Conservation (phyloP, 2,888 invertebrate species). For the Mycalesis mineus region DNA sequence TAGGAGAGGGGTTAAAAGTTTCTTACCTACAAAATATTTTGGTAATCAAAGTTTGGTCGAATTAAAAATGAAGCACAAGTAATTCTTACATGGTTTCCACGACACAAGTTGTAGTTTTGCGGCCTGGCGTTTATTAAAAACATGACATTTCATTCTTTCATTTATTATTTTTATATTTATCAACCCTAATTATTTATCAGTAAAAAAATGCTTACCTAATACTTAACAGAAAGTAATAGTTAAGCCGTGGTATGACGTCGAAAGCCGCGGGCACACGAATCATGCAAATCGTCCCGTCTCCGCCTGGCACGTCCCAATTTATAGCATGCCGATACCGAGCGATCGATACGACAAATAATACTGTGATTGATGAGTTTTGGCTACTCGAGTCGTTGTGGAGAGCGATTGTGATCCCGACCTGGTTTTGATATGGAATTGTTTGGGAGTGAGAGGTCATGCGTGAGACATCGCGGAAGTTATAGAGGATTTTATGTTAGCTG, state of each 20-base stretch:
- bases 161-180: too few relatives aligned
- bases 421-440: slow-evolving; percentile 26
- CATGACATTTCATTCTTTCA: too few relatives aligned
- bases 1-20: too few relatives aligned
- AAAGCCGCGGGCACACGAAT: slow-evolving; percentile 34
- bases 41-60: too few relatives aligned
- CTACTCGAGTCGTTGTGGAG: slow-evolving; percentile 43
- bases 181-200: neutral
- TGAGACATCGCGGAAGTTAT: neutral
- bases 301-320: slow-evolving; percentile 54
- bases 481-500: too few relatives aligned
- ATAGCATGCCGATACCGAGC: slow-evolving; percentile 43
- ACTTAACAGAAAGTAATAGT: neutral
- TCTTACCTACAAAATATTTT: too few relatives aligned
- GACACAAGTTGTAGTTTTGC: too few relatives aligned
- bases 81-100: too few relatives aligned
- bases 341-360: slow-evolving; percentile 70
- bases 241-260: slow-evolving; percentile 37
- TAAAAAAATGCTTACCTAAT: neutral
- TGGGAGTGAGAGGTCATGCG: slow-evolving; percentile 12
- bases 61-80: too few relatives aligned
- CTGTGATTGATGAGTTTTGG: slow-evolving; percentile 64
- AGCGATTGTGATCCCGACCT: slow-evolving; percentile 35
- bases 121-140: too few relatives aligned
- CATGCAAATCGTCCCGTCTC: slow-evolving; percentile 45